Evolutionary conservation across 2,797 vertebrate species (phyloP).

Genomic region (Sebastes trivittatus): DNA sequence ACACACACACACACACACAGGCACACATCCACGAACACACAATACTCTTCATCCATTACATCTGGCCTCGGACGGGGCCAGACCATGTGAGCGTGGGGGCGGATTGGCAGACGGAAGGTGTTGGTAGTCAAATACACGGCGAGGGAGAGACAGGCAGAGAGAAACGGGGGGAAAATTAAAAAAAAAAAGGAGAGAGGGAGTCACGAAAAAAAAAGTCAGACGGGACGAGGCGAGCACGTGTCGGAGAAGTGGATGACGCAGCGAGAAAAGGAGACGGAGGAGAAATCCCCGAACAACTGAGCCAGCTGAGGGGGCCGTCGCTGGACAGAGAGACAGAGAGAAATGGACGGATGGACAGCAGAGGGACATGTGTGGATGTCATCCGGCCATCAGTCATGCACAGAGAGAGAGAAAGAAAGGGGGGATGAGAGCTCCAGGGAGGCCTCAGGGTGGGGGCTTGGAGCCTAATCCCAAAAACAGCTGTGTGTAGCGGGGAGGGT

Average conservation of each 20-base stretch:
- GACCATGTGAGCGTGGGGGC: conserved; percentile 66
- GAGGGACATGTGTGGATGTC: conserved; percentile 81
- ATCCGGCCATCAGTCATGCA: conserved; percentile 79
- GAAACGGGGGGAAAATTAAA: background rate
- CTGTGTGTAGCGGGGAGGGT: conserved; percentile 65
- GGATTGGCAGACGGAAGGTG: conserved; percentile 63
- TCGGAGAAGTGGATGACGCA: conserved; percentile 56
- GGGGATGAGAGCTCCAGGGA: conserved; percentile 44
- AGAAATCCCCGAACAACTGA: conserved; percentile 60
- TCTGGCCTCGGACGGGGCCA: conserved; percentile 46
- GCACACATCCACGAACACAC: conserved; percentile 28
- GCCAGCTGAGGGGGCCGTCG: conserved; percentile 60
- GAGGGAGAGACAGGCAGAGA: conserved; percentile 17
- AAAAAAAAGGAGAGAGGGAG: conserved; percentile 15
- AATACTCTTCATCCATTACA: conserved; percentile 55
- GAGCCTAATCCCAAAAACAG: conserved; percentile 84
- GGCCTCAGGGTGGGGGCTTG: conserved; percentile 56
- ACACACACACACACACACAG: background rate
- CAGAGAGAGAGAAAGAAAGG: conserved; percentile 30
- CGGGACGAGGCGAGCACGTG: conserved; percentile 36
- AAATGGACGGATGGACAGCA: conserved; percentile 53
- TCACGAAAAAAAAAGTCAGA: conserved; percentile 23
- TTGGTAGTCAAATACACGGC: conserved; percentile 59
- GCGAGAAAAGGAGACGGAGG: conserved; percentile 51
- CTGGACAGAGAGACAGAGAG: conserved; percentile 34